A percentile compares a stretch with the other conserved stretches of the same genome.
phyloP scores from a whole-genome alignment of 2,888 invertebrate species.

The Yponomeuta sedellus region DNA sequence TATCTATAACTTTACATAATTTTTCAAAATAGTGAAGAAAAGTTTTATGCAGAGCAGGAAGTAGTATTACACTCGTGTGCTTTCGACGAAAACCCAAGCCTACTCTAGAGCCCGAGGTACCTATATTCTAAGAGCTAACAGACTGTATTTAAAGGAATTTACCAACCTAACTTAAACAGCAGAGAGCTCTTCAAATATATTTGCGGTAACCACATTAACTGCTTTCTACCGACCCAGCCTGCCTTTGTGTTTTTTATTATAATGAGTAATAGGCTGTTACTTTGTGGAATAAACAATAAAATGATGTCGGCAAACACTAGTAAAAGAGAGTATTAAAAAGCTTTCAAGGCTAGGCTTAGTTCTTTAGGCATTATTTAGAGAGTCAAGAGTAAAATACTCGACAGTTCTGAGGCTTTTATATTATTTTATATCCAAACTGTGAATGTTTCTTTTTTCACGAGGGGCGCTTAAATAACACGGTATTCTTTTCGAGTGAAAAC shows the following conservation, averaged over 20 bases:
- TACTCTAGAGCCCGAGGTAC: too few species aligned
- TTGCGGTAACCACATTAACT: too few species aligned
- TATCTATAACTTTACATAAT: too few species aligned
- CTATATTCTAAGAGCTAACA: too few species aligned
- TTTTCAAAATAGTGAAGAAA: too few species aligned
- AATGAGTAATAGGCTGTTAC: not conserved
- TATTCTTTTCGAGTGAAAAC: not conserved
- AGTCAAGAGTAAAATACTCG: not conserved
- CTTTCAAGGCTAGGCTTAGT: not conserved
- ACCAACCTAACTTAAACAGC: too few species aligned
- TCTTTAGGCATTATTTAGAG: not conserved
- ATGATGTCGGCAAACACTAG: not conserved
- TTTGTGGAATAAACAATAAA: not conserved
- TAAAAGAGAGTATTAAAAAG: not conserved
- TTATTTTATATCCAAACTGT: not conserved
- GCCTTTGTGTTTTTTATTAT: not conserved
- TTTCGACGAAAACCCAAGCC: too few species aligned
- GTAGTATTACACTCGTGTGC: too few species aligned
- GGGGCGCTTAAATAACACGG: not conserved
- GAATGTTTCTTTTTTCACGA: not conserved
- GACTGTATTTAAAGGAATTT: too few species aligned
- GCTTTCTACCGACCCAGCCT: not conserved
- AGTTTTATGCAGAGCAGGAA: too few species aligned
- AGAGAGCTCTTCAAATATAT: too few species aligned
- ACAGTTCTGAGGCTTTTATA: not conserved